Conservation (phyloP, 2,888 invertebrate species). For the Pyrrhia umbra region DNA sequence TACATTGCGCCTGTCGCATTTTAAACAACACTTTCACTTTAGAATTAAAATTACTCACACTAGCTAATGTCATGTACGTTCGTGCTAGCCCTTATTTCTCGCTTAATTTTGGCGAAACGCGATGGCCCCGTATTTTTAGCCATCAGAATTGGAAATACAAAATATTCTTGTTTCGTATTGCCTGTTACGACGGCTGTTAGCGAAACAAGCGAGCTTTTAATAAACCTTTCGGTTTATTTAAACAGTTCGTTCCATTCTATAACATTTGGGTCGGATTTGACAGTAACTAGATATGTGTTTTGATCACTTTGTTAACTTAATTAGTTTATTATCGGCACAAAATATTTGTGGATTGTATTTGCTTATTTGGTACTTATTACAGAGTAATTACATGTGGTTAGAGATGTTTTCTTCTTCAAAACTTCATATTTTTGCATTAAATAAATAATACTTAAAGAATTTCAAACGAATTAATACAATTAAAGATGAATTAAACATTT, state of each 20-base stretch:
- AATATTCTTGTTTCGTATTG: constrained; percentile 15
- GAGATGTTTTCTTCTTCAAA: too few relatives aligned
- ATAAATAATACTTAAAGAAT: too few relatives aligned
- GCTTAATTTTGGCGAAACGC: background rate
- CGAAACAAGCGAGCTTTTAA: constrained; percentile 1
- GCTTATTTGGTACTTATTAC: background rate
- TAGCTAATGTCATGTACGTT: background rate
- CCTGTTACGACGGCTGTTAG: background rate
- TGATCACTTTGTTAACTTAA: background rate
- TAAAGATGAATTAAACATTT: too few relatives aligned
- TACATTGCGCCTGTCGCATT: background rate
- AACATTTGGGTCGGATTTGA: background rate
- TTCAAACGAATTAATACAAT: too few relatives aligned
- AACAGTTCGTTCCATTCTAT: background rate
- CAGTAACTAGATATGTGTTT: background rate
- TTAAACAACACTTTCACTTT: background rate
- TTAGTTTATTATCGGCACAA: background rate
- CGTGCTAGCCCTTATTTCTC: background rate
- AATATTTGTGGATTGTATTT: background rate
- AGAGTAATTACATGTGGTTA: too few relatives aligned
- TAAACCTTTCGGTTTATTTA: background rate
- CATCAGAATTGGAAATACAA: background rate
- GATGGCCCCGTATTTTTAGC: background rate
- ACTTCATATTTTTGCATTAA: too few relatives aligned
- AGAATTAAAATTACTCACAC: background rate